phyloP scores from a whole-genome alignment of 2,797 vertebrate species.

The Poecile montanus region DNA sequence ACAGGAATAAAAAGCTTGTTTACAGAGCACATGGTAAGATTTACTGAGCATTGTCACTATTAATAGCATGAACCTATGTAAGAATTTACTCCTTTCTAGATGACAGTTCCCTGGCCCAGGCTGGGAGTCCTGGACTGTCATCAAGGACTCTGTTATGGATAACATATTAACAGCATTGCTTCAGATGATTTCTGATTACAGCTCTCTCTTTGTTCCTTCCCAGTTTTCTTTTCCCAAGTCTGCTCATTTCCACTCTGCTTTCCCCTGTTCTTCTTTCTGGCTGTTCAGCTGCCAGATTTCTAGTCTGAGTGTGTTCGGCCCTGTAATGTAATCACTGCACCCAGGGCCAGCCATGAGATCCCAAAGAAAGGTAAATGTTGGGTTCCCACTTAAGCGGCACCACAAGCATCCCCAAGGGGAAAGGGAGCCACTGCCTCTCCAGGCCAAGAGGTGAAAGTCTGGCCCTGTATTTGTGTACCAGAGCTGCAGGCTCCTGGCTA shows the following conservation, averaged over 20 bases:
- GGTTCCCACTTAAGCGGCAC: background rate
- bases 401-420: background rate
- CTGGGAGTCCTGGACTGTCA: slow-evolving; percentile 15
- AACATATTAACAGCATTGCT: slow-evolving; percentile 1
- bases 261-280: background rate
- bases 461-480: background rate
- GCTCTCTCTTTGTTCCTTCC: background rate
- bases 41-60: slow-evolving; percentile 26
- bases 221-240: background rate
- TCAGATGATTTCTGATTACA: slow-evolving; percentile 41
- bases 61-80: slow-evolving; percentile 27
- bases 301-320: background rate
- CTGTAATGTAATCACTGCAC: rapidly evolving
- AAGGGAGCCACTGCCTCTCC: background rate
- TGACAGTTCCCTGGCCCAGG: slow-evolving; percentile 44
- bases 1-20: slow-evolving; percentile 21
- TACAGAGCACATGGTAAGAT: slow-evolving; percentile 8
- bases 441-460: background rate
- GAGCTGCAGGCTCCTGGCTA: background rate
- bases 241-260: background rate
- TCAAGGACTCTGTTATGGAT: slow-evolving; percentile 24
- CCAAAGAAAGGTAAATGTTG: rapidly evolving
- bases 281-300: background rate
- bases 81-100: background rate
- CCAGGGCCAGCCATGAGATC: background rate